phyloP scores from a whole-genome alignment of 1,140 invertebrate species.

The Araneus ventricosus region DNA sequence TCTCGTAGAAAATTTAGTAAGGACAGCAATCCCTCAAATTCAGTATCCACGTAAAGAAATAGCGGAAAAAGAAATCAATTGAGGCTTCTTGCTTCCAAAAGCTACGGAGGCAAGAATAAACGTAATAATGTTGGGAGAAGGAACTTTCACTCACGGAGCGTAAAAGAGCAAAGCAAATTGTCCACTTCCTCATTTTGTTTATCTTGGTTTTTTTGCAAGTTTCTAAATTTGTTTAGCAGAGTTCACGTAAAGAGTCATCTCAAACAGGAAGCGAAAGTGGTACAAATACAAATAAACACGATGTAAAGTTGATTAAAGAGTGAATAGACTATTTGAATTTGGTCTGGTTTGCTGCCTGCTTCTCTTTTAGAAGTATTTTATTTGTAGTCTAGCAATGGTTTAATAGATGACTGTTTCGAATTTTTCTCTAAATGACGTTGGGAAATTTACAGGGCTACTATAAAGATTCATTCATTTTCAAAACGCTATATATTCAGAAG shows the following conservation, averaged over 20 bases:
- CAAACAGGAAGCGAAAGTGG: background rate
- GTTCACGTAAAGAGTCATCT: background rate
- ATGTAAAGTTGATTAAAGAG: too few relatives aligned
- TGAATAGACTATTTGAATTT: too few relatives aligned
- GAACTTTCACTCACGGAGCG: background rate
- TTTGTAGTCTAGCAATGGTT: too few relatives aligned
- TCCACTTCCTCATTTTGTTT: background rate
- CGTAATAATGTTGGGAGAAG: background rate
- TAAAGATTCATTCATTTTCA: too few relatives aligned
- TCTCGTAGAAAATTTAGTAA: background rate
- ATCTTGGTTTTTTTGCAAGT: background rate
- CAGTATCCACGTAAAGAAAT: background rate
- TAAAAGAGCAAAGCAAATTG: conserved; percentile 15
- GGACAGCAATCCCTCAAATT: background rate
- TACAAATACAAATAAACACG: background rate
- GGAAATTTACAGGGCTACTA: too few relatives aligned
- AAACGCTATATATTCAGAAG: too few relatives aligned
- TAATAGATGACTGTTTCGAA: too few relatives aligned
- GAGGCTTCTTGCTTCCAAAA: background rate
- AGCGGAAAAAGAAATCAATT: background rate
- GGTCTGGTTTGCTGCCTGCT: too few relatives aligned
- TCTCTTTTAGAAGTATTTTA: too few relatives aligned
- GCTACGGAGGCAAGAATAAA: background rate
- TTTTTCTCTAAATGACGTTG: too few relatives aligned
- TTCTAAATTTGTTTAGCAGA: background rate